A percentile compares a stretch with the other conserved stretches of the same genome.
phyloP scores from a whole-genome alignment of 2,888 invertebrate species.

The Ornithoptera alexandrae region DNA sequence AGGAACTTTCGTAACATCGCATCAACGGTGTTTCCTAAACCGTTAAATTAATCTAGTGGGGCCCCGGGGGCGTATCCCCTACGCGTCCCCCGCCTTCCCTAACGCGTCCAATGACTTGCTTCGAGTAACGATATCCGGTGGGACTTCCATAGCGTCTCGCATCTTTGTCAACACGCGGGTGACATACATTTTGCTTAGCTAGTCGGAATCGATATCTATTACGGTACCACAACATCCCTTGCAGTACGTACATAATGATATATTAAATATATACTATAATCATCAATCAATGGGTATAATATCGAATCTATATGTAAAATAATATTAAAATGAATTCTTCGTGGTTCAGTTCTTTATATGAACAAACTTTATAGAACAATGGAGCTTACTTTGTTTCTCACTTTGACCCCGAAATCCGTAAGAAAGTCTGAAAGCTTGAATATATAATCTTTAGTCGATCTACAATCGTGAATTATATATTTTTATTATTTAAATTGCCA shows the following conservation, averaged over 20 bases:
- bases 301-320: too few species aligned
- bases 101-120: slow-evolving; percentile 19
- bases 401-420: too few species aligned
- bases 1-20: background rate
- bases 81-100: slow-evolving; percentile 2
- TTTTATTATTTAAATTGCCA: background rate
- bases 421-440: too few species aligned
- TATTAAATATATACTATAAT: too few species aligned
- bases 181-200: background rate
- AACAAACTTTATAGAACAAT: too few species aligned
- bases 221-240: background rate
- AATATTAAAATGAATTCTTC: too few species aligned
- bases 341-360: too few species aligned
- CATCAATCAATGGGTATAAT: too few species aligned
- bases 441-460: too few species aligned
- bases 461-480: background rate
- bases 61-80: slow-evolving; percentile 14
- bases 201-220: background rate
- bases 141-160: slow-evolving; percentile 9
- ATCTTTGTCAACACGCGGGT: slow-evolving; percentile 9
- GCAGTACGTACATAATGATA: too few species aligned
- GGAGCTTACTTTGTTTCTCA: too few species aligned
- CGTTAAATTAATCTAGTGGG: slow-evolving; percentile 25
- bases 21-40: slow-evolving; percentile 14
- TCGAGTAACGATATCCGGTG: slow-evolving; percentile 9